Evolutionary conservation across 2,888 invertebrate species (phyloP).

Genomic region (Chironomus riparius): DNA sequence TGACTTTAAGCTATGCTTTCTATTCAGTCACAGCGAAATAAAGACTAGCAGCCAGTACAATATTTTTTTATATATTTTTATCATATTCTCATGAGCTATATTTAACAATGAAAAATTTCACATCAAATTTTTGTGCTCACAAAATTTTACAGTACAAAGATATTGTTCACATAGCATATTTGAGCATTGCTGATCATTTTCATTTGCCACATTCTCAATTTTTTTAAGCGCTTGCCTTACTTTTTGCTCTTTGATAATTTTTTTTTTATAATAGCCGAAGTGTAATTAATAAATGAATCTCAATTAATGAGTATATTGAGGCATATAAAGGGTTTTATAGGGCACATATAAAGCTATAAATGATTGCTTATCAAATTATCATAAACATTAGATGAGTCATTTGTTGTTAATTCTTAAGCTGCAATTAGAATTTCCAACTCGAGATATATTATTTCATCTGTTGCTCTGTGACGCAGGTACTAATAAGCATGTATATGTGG

Average conservation of each 20-base stretch:
- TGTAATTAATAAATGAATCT: background rate
- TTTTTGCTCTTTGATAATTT: background rate
- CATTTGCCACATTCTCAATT: background rate
- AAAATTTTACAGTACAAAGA: background rate
- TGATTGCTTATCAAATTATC: too few species aligned
- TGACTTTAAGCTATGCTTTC: background rate
- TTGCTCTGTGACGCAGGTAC: too few species aligned
- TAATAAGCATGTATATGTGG: too few species aligned
- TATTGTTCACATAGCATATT: background rate
- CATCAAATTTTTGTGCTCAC: background rate
- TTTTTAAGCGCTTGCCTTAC: background rate
- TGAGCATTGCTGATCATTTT: too few species aligned
- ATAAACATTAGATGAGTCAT: too few species aligned
- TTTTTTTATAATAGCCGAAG: background rate
- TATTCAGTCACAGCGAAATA: background rate
- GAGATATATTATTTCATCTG: too few species aligned
- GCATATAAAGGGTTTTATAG: too few species aligned
- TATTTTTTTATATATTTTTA: background rate
- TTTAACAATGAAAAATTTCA: slow-evolving; percentile 8
- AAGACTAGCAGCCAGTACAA: background rate
- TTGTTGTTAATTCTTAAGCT: too few species aligned
- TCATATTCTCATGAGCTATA: background rate
- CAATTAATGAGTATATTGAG: too few species aligned
- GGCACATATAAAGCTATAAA: too few species aligned
- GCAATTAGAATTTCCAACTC: too few species aligned